phyloP scores from a whole-genome alignment of 2,797 vertebrate genomes.

The Esox masquinongy region DNA sequence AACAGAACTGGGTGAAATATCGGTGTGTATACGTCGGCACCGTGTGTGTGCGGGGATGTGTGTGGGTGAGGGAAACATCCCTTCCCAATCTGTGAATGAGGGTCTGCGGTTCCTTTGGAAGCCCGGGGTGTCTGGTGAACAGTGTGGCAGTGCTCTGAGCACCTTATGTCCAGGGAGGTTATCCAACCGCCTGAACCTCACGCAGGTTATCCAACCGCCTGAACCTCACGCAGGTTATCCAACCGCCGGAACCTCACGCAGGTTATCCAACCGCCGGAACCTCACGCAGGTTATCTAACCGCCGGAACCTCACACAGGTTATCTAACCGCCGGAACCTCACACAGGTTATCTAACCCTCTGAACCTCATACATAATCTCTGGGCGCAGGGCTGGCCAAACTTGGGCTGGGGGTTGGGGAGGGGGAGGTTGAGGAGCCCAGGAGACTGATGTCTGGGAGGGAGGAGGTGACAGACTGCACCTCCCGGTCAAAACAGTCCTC shows the following conservation, averaged over 20 bases:
- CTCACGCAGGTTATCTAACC: too few species aligned
- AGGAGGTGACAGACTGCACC: conserved; percentile 45
- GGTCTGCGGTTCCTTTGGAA: conserved; percentile 21
- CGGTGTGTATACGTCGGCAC: conserved; percentile 12
- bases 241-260: too few species aligned
- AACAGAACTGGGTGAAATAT: too few species aligned
- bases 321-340: conserved; percentile 13
- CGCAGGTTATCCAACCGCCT: too few species aligned
- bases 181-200: too few species aligned
- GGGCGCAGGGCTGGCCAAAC: conserved; percentile 39
- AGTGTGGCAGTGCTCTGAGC: conserved; percentile 9
- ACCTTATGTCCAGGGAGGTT: neutral
- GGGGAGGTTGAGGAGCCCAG: conserved; percentile 50
- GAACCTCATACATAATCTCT: conserved; percentile 43
- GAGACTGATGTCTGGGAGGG: conserved; percentile 52
- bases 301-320: too few species aligned
- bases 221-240: too few species aligned
- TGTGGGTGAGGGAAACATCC: neutral
- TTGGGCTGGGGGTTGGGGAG: conserved; percentile 45
- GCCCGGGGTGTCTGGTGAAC: conserved; percentile 2
- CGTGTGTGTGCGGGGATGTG: neutral
- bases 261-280: too few species aligned
- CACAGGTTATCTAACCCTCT: neutral
- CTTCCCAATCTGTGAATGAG: neutral
- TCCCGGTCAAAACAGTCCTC: conserved; percentile 55